These are phyloP conservation scores for Tragelaphus strepsiceros DNA, from an alignment of 2,113 vertebrate species.

Conservation along the genomic window DNA sequence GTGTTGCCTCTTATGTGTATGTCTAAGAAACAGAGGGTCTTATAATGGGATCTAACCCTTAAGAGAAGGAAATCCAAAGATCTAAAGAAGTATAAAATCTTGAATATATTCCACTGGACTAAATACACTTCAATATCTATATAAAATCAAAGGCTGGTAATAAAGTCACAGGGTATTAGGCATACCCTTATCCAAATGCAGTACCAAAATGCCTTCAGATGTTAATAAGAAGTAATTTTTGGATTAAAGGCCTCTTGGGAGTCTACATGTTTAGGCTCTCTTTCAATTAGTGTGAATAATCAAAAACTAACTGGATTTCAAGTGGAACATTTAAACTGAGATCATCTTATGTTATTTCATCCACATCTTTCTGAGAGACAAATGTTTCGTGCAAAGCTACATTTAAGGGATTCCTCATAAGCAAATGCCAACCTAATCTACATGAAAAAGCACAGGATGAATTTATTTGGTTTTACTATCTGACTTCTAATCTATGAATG, in stretches of 20 bases:
- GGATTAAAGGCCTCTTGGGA: not conserved
- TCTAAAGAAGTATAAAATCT: not conserved
- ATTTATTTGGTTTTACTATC: not conserved
- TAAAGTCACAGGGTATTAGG: not conserved
- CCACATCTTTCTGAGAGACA: conserved; percentile 18
- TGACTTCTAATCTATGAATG: no score
- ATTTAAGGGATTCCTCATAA: conserved; percentile 25
- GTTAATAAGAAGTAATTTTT: not conserved
- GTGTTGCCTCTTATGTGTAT: not conserved
- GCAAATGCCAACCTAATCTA: conserved; percentile 27
- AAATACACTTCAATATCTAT: not conserved
- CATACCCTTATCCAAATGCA: not conserved
- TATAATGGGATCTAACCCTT: not conserved
- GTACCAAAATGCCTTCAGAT: not conserved
- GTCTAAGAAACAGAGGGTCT: not conserved
- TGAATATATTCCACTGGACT: not conserved
- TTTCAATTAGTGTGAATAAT: conserved; percentile 21
- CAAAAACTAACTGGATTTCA: conserved; percentile 34
- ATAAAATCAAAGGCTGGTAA: conserved; percentile 9
- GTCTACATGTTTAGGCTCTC: not conserved
- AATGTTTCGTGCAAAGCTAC: conserved; percentile 21
- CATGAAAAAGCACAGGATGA: not conserved
- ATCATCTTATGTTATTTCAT: not conserved
- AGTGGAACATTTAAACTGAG: not conserved
- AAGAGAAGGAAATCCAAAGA: not conserved